Conservation (phyloP, 2,888 invertebrate genomes). For the Aporophyla lueneburgensis region DNA sequence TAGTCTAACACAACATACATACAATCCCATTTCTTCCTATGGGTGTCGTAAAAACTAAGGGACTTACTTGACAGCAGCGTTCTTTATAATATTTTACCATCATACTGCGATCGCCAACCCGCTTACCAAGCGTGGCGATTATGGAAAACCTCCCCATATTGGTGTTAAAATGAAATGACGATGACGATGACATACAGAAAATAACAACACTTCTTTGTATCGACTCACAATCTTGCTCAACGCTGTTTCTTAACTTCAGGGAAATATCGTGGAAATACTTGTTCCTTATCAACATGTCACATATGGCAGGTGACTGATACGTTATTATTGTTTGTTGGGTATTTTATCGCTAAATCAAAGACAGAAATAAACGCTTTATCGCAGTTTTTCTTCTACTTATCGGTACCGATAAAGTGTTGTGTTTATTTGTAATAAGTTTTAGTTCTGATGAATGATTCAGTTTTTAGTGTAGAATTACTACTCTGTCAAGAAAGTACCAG, state of each 20-base stretch:
- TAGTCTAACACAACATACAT: background rate
- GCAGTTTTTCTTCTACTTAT: slow-evolving; percentile 49
- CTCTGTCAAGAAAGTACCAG: no score
- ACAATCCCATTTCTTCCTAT: no score
- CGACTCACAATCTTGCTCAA: slow-evolving; percentile 40
- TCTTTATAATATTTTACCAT: no score
- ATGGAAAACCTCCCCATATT: no score
- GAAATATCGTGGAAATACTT: slow-evolving; percentile 35
- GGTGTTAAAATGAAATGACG: no score
- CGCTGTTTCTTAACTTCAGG: slow-evolving; percentile 20
- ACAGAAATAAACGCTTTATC: slow-evolving; percentile 71
- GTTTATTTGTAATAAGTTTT: slow-evolving; percentile 37
- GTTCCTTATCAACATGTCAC: slow-evolving; percentile 51
- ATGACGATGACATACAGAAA: background rate
- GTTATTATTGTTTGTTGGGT: slow-evolving; percentile 53
- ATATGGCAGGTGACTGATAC: slow-evolving; percentile 50
- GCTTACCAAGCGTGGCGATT: no score
- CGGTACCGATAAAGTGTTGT: slow-evolving; percentile 49
- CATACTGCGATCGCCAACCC: no score
- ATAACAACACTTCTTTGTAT: background rate
- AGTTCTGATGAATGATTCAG: background rate
- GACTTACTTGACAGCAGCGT: no score
- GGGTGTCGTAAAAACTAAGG: no score
- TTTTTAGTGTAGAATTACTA: background rate
- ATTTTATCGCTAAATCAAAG: slow-evolving; percentile 71